These are phyloP conservation scores for Diarsia brunnea DNA, from an alignment of 2,888 invertebrate genomes.

Conservation along the genomic window DNA sequence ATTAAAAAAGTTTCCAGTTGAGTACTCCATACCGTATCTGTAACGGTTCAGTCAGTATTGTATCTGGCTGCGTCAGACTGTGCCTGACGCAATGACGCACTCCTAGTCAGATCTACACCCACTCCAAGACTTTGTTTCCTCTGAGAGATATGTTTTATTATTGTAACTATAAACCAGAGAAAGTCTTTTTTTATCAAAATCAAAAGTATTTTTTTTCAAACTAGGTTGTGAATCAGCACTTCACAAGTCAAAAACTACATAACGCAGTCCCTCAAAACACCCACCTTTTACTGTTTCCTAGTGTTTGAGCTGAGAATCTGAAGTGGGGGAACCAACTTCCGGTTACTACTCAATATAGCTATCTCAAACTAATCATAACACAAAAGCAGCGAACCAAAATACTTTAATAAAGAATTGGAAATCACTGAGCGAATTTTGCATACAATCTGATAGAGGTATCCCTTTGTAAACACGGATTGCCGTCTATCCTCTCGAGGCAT, in stretches of 20 bases:
- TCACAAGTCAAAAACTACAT: background rate
- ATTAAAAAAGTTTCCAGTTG: conserved; percentile 22
- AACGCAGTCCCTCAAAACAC: background rate
- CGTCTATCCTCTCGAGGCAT: background rate
- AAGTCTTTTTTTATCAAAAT: too few relatives aligned
- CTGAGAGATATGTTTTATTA: background rate
- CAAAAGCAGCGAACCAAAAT: background rate
- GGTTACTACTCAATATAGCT: background rate
- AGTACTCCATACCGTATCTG: conserved; percentile 1
- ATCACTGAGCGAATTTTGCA: background rate
- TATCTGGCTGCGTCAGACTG: background rate
- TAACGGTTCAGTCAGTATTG: conserved; percentile 3
- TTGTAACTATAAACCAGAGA: background rate
- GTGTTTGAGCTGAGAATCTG: background rate
- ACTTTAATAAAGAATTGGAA: background rate
- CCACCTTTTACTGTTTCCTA: background rate
- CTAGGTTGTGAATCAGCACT: too few relatives aligned
- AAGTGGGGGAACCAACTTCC: background rate
- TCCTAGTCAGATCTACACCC: background rate
- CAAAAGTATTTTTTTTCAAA: too few relatives aligned
- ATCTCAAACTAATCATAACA: background rate
- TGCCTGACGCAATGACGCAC: background rate
- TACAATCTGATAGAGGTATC: background rate
- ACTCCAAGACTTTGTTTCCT: background rate
- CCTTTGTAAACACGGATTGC: background rate